Evolutionary conservation across 2,888 invertebrate genomes (phyloP), one percentile per base, ranked within the genome.

Genomic region (Ophion costatus): DNA sequence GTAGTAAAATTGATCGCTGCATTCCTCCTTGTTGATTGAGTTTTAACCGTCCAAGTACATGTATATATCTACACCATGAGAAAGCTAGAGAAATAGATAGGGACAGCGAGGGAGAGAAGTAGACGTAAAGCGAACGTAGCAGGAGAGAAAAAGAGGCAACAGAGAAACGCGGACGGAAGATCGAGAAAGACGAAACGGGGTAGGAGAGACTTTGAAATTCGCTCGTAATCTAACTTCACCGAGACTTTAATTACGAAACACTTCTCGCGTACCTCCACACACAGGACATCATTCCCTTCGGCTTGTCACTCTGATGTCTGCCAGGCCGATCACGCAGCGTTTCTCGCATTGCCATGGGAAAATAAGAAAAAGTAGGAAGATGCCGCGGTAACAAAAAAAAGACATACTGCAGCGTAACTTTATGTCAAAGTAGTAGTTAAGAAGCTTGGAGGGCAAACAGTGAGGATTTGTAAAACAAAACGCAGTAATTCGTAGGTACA

Each of bases 221-320:
- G 84, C 90, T 83, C 81, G 73, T 89, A 91, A 92, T 91, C 89
- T 90, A 92, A 92, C 89, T 91, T 92, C 88, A 83, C 88, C 85
- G 82, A 85, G 90, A 90, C 91, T 92, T 91, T 91, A 90, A 92
- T 91, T 91, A 91, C 90, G 85, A 86, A 77, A 80, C 84, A 80
- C 79, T 69, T 80, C 76, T 69, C 66, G 71, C 24, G 20, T 5
- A 22, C 17, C 4, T 66, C 17, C 42, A 73, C 17, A 67, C 61
- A 61, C 33, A 33, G 61, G n/a, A 69, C 51, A 61, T 67, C 57
- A 57, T 45, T 71, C 22, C 56, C 29, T 71, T 67, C 70, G 14
- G 14, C 59, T 61, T 57, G 45, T 74, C 42, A 51, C 77, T 45
- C 57, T 11, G 22, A 63, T 42, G 66, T 70, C 76, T 71, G 71